Evolutionary conservation across 2,888 invertebrate species (phyloP).

Genomic region (Pycnomerus fuliginosus): DNA sequence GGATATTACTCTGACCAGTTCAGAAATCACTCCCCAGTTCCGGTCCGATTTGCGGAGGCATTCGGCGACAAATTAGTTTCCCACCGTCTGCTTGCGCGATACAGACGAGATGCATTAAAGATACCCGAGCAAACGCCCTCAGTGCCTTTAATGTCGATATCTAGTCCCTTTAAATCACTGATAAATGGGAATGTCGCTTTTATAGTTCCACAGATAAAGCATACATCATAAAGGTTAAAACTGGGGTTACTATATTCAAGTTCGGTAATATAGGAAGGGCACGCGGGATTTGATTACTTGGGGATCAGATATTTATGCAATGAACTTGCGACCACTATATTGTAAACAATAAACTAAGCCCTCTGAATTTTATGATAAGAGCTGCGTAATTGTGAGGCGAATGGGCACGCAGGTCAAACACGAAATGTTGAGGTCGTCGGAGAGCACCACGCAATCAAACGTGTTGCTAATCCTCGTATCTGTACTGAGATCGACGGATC

Average conservation of each 20-base stretch:
- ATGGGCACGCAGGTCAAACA: slow-evolving; percentile 21
- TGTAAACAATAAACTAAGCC: slow-evolving; percentile 18
- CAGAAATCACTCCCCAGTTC: slow-evolving; percentile 35
- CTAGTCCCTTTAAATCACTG: slow-evolving; percentile 17
- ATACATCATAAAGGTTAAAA: slow-evolving; percentile 22
- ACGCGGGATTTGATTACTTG: no score
- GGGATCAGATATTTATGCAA: no score
- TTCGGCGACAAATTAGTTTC: slow-evolving; percentile 44
- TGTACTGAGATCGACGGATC: slow-evolving; percentile 38
- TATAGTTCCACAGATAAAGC: slow-evolving; percentile 16
- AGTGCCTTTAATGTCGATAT: slow-evolving; percentile 13
- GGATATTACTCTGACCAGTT: slow-evolving; percentile 4
- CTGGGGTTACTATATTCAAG: slow-evolving; percentile 9
- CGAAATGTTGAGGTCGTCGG: slow-evolving; percentile 18
- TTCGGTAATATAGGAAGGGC: slow-evolving; percentile 7
- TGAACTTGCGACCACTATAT: no score
- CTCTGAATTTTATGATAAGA: slow-evolving; percentile 23
- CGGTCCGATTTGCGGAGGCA: slow-evolving; percentile 38
- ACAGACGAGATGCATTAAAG: slow-evolving; percentile 9
- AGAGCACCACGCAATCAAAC: slow-evolving; percentile 35
- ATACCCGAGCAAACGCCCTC: slow-evolving; percentile 9
- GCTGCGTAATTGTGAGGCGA: slow-evolving; percentile 20
- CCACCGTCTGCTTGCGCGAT: slow-evolving; percentile 26
- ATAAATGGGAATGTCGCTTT: slow-evolving; percentile 16
- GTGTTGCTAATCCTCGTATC: slow-evolving; percentile 42